Percentiles rank a stretch among this genome's conserved stretches.
Evolutionary conservation across 2,888 invertebrate genomes (phyloP).

Genomic region (Torymus auratus): DNA sequence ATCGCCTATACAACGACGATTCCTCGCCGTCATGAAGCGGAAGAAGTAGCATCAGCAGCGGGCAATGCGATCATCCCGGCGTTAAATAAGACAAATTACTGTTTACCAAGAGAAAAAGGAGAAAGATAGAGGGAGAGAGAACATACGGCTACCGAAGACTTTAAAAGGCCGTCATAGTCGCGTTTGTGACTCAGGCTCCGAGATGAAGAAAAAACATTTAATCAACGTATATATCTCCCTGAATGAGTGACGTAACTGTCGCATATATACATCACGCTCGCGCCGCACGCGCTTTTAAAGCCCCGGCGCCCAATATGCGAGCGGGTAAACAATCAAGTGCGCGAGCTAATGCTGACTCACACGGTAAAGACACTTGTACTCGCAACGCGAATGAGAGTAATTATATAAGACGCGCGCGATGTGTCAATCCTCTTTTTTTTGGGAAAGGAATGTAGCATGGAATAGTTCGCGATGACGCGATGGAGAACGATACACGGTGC

Average conservation of each 20-base stretch:
- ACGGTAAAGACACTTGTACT: too few species aligned
- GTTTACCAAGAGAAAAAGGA: constrained; percentile 31
- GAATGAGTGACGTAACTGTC: constrained; percentile 50
- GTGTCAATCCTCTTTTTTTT: not conserved
- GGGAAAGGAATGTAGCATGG: too few species aligned
- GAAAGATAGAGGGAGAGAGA: not conserved
- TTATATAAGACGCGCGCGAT: constrained; percentile 24
- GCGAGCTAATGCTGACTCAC: not conserved
- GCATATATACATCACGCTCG: too few species aligned
- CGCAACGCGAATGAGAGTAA: not conserved
- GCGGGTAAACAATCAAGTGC: constrained; percentile 4
- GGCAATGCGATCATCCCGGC: constrained; percentile 4
- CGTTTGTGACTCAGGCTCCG: constrained; percentile 42
- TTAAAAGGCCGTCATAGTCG: constrained; percentile 41
- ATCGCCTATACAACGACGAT: not conserved
- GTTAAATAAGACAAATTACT: constrained; percentile 56
- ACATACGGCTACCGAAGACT: constrained; percentile 18
- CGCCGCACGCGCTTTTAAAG: not conserved
- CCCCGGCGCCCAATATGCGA: constrained; percentile 12
- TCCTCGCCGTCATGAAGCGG: not conserved
- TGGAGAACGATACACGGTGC: too few species aligned
- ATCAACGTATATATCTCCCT: constrained; percentile 22
- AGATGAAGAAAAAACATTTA: constrained; percentile 19
- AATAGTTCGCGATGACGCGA: too few species aligned
- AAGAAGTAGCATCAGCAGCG: not conserved